Percentiles rank a stretch among this genome's conserved stretches.
phyloP scores from a whole-genome alignment of 1,140 invertebrate genomes.

The Argopecten irradians region DNA sequence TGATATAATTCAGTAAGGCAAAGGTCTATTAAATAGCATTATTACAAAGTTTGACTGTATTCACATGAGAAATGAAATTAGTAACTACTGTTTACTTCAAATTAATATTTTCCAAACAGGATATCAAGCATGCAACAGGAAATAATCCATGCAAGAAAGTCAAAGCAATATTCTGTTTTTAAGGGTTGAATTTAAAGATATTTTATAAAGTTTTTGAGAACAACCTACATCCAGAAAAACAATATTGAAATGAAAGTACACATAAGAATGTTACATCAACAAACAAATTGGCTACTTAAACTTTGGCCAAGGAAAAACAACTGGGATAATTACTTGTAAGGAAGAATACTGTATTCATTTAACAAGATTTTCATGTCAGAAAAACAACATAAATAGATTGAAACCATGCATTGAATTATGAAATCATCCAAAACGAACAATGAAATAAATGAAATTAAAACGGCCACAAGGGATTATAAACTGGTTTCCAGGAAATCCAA shows the following conservation, averaged over 20 bases:
- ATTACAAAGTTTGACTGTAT: too few species aligned
- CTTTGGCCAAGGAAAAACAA: not conserved
- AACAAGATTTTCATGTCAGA: not conserved
- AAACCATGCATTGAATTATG: not conserved
- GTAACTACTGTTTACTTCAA: too few species aligned
- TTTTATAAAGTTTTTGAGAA: not conserved
- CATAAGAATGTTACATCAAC: not conserved
- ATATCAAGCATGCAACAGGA: conserved; percentile 3
- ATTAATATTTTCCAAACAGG: too few species aligned
- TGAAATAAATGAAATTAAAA: not conserved
- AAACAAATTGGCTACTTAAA: not conserved
- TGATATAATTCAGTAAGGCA: too few species aligned
- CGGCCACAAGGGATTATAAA: conserved; percentile 13
- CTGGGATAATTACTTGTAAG: not conserved
- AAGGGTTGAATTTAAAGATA: not conserved
- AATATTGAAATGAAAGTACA: not conserved
- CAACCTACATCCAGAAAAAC: not conserved
- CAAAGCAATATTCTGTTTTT: too few species aligned
- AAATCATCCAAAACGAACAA: not conserved
- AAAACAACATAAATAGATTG: not conserved
- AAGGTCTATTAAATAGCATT: too few species aligned
- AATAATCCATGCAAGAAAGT: not conserved
- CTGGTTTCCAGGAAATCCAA: conserved; percentile 3
- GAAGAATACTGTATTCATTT: not conserved
- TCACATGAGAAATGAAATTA: too few species aligned